Conservation (phyloP, 2,888 invertebrate species). For the Elysia crispata region DNA sequence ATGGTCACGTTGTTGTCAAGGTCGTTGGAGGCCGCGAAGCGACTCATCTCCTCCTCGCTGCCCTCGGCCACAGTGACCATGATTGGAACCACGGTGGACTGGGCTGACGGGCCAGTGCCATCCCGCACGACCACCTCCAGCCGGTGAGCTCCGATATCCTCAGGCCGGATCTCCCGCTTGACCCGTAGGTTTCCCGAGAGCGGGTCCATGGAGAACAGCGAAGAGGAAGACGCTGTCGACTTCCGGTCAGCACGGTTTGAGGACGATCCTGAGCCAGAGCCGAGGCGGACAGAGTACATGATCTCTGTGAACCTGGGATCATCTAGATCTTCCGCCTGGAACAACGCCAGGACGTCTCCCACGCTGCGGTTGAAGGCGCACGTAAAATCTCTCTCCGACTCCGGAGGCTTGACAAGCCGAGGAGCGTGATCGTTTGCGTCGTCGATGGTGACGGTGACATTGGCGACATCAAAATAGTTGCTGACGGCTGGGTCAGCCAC, state of each 20-base stretch:
- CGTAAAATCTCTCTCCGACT: slow-evolving; percentile 63
- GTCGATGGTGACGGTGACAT: slow-evolving; percentile 94
- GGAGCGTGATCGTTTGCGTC: slow-evolving; percentile 98
- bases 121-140: slow-evolving; percentile 66
- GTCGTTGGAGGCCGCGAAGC: slow-evolving; percentile 12
- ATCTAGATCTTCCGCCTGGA: slow-evolving; percentile 94
- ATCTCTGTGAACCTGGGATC: slow-evolving; percentile 94
- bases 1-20: slow-evolving; percentile 59
- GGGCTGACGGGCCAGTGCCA: slow-evolving; percentile 42
- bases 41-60: slow-evolving; percentile 46
- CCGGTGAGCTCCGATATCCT: slow-evolving; percentile 61
- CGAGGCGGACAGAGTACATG: slow-evolving; percentile 92
- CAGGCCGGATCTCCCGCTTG: slow-evolving; percentile 58
- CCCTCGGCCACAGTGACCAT: slow-evolving; percentile 39
- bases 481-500: slow-evolving; percentile 85
- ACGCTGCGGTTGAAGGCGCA: slow-evolving; percentile 64
- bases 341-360: slow-evolving; percentile 78
- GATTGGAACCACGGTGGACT: slow-evolving; percentile 37
- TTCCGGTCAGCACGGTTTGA: not conserved
- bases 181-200: slow-evolving; percentile 76
- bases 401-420: slow-evolving; percentile 64
- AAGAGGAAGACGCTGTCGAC: too few species aligned
- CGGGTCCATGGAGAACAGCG: slow-evolving; percentile 77
- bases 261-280: slow-evolving; percentile 67
- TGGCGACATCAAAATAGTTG: slow-evolving; percentile 88